phyloP scores from a whole-genome alignment of 2,797 vertebrate genomes.

The Rhodeus uyekii region DNA sequence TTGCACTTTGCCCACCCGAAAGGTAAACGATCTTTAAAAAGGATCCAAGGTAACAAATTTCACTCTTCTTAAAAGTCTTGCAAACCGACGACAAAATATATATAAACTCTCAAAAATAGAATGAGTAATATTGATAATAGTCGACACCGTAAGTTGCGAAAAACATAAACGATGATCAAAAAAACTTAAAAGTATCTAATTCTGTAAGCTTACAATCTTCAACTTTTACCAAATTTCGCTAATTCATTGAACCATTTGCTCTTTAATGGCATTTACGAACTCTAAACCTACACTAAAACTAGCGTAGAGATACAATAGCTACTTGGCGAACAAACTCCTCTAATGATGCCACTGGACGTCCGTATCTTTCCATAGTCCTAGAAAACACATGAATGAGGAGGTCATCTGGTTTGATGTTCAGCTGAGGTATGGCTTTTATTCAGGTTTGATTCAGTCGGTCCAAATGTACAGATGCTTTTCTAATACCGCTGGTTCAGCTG shows the following conservation, averaged over 20 bases:
- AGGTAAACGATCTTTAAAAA: constrained; percentile 16
- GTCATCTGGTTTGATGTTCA: constrained; percentile 3
- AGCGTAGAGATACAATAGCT: neutral
- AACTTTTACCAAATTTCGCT: neutral
- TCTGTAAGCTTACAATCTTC: constrained; percentile 10
- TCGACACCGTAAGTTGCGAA: neutral
- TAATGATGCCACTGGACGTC: neutral
- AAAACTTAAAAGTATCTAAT: neutral
- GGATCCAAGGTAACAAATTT: constrained; percentile 13
- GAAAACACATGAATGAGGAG: neutral
- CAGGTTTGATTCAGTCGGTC: constrained; percentile 5
- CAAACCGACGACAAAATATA: constrained; percentile 26
- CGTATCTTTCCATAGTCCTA: neutral
- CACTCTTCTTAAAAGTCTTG: constrained; percentile 24
- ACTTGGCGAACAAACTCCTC: neutral
- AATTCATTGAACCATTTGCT: neutral
- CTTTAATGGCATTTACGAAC: neutral
- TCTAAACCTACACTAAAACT: neutral
- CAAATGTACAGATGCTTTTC: neutral
- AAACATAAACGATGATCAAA: constrained; percentile 8
- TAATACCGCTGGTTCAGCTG: constrained; percentile 23
- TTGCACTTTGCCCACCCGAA: constrained; percentile 27
- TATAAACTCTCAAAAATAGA: constrained; percentile 37
- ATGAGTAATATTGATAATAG: constrained; percentile 27
- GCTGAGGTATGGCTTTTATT: constrained; percentile 53